These are phyloP conservation scores for Aricia artaxerxes DNA, from an alignment of 2,888 invertebrate genomes.

Conservation along the genomic window DNA sequence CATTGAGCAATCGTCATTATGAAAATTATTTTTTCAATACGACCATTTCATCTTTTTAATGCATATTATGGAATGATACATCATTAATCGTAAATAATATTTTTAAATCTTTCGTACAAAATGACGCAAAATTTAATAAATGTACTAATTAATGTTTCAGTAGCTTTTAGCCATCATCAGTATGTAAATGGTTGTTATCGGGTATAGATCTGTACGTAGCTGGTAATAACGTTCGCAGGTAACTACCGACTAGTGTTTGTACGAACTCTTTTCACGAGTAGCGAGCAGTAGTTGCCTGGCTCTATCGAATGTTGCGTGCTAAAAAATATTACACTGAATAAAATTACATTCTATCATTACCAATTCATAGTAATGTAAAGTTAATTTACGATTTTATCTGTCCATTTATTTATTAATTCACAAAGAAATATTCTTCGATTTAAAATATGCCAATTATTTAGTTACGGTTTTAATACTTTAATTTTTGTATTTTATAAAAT, in stretches of 20 bases:
- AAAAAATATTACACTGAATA: constrained; percentile 10
- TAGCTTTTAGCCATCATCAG: constrained; percentile 1
- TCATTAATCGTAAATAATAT: no score
- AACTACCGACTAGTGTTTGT: constrained; percentile 9
- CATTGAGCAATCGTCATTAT: no score
- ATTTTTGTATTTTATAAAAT: no score
- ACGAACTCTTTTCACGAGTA: not conserved
- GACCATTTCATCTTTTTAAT: no score
- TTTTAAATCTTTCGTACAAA: not conserved
- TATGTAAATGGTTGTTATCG: not conserved
- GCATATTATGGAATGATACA: no score
- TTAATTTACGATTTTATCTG: not conserved
- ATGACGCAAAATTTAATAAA: not conserved
- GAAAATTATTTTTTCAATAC: no score
- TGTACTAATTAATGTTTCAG: not conserved
- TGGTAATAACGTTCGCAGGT: not conserved
- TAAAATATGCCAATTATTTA: no score
- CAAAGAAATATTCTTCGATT: no score
- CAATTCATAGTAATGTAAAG: not conserved
- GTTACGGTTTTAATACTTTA: no score
- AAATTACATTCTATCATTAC: constrained; percentile 12
- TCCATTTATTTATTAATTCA: no score
- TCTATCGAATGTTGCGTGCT: constrained; percentile 1
- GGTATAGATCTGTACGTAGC: constrained; percentile 1
- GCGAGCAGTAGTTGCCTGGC: not conserved